These are phyloP conservation scores for Ditylenchus dipsaci DNA, from an alignment of 1,140 invertebrate species.

Conservation along the genomic window DNA sequence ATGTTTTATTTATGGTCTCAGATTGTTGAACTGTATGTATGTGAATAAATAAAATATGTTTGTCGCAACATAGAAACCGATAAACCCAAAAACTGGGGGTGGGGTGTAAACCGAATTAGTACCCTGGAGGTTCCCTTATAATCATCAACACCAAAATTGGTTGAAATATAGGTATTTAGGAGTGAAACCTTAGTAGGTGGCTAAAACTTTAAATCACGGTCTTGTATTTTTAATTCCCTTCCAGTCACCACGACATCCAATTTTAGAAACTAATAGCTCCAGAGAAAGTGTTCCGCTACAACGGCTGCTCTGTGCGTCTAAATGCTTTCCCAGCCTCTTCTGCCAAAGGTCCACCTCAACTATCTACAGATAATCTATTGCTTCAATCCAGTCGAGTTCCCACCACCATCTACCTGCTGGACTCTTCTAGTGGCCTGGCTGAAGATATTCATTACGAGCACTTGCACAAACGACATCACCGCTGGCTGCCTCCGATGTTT, in stretches of 20 bases:
- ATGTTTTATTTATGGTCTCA: too few species aligned
- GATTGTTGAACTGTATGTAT: too few species aligned
- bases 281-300: slow-evolving; percentile 26
- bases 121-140: too few species aligned
- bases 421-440: slow-evolving; percentile 15
- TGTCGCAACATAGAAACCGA: too few species aligned
- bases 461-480: slow-evolving; percentile 3
- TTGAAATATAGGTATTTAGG: too few species aligned
- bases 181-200: too few species aligned
- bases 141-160: too few species aligned
- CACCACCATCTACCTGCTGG: slow-evolving; percentile 24
- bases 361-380: not conserved
- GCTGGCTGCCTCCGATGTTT: slow-evolving; percentile 21
- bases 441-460: not conserved
- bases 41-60: too few species aligned
- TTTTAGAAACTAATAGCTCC: slow-evolving; percentile 16
- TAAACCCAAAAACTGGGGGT: too few species aligned
- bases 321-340: slow-evolving; percentile 4
- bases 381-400: slow-evolving; percentile 21
- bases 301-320: slow-evolving; percentile 18
- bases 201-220: not conserved
- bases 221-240: too few species aligned
- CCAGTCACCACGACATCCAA: too few species aligned
- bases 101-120: too few species aligned
- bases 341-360: not conserved